Evolutionary conservation across 2,888 invertebrate species (phyloP), one percentile per base, ranked within the genome.

Genomic region (Eubasilissa splendida): DNA sequence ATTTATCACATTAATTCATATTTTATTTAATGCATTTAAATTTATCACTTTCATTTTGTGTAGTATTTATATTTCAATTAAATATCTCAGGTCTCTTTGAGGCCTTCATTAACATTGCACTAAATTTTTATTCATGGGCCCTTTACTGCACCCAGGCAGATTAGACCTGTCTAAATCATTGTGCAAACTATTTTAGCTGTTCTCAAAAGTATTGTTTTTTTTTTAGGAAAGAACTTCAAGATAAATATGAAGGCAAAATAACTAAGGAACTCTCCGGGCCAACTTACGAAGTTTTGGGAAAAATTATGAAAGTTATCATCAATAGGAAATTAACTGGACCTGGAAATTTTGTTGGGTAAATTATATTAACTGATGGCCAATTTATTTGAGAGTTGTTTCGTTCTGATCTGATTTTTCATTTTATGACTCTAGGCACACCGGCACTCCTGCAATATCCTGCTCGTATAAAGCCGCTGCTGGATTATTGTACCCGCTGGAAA

Each of bases 401-500:
- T 59, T 14, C 11, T 22, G 50, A 58, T 58, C n/a, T 58, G 8
- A 74, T 66, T 58, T 42, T 59, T 33, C 7, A 42, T 42, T 42
- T 50, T 53, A 56, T 73, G 10, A 56, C 87, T 88, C 0, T 86
- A 94, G 97, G 0, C 94, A 96, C 88, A 94, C 96, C 85, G 95
- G 96, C 79, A 95, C 96, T 14, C 96, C 97, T 0, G 97, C 97
- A 0, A 94, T 99, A 75, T 94, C 96, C 73, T 99, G 99, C 88
- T 99, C 99, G 0, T 99, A 97, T 90, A 99, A 98, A 88, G 99
- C 99, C 9, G 97, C 99, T 0, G 98, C 98, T 0, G 99, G 99
- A 1, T 96, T 97, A 87, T 90, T 99, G 73, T 99, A 99, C 89
- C 99, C 99, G 0, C 88, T 99, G 65, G 99, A 99, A 88, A 93